Evolutionary conservation across 2,888 invertebrate species (phyloP).

Genomic region (Petrolisthes manimaculis): DNA sequence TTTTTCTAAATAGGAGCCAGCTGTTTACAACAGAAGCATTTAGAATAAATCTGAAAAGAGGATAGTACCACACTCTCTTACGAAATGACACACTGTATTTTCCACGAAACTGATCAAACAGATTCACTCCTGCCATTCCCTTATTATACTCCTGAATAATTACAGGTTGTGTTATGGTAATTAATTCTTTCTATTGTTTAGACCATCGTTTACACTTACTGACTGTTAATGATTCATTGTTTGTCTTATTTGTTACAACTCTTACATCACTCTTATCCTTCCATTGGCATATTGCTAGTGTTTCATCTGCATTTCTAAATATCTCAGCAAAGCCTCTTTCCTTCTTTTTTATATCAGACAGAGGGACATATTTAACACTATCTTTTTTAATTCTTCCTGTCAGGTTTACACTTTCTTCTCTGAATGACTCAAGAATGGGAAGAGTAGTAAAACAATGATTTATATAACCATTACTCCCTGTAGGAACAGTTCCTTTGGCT

Average conservation of each 20-base stretch:
- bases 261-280: conserved; percentile 34
- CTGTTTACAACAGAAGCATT: conserved; percentile 25
- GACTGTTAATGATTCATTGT: not conserved
- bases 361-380: conserved; percentile 19
- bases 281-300: conserved; percentile 5
- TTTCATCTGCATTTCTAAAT: not conserved
- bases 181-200: not conserved
- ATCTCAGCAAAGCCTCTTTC: not conserved
- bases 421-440: conserved; percentile 9
- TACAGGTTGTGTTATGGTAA: not conserved
- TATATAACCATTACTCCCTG: conserved; percentile 16
- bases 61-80: conserved; percentile 6
- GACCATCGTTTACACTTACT: conserved; percentile 21
- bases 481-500: conserved; percentile 16
- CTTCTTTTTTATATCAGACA: conserved; percentile 1
- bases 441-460: conserved; percentile 15
- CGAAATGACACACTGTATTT: conserved; percentile 15
- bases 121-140: conserved; percentile 11
- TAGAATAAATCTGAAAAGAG: conserved; percentile 14
- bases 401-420: not conserved
- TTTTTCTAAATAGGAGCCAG: conserved; percentile 10
- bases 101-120: conserved; percentile 21
- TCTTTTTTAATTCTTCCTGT: conserved; percentile 6
- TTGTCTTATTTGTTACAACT: conserved; percentile 8
- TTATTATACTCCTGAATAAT: conserved; percentile 25